Conservation (phyloP, 2,888 invertebrate species). For the Tigriopus californicus region DNA sequence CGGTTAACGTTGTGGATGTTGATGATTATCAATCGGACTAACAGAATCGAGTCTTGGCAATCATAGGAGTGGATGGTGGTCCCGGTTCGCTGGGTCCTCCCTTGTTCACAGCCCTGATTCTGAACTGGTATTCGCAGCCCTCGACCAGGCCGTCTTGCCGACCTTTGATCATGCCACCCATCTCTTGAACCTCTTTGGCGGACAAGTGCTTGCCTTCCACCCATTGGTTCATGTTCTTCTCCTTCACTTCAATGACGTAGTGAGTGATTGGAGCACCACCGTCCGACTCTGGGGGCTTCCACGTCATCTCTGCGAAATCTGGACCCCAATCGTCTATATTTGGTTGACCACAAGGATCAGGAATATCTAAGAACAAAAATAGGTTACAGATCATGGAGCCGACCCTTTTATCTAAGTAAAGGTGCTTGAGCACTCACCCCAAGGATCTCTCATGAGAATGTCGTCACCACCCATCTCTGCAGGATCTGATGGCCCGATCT, state of each 20-base stretch:
- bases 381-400: no score
- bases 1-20: neutral
- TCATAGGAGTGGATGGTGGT: constrained; percentile 72
- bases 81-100: constrained; percentile 89
- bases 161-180: constrained; percentile 53
- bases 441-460: constrained; percentile 31
- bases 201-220: constrained; percentile 25
- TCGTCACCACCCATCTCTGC: constrained; percentile 24
- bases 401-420: no score
- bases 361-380: constrained; percentile 23
- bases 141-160: constrained; percentile 73
- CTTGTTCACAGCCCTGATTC: constrained; percentile 78
- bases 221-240: constrained; percentile 27
- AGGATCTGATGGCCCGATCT: constrained; percentile 73
- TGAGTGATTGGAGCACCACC: constrained; percentile 34
- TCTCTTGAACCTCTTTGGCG: constrained; percentile 45
- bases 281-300: constrained; percentile 28
- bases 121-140: constrained; percentile 80
- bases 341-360: constrained; percentile 33
- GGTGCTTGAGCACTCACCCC: constrained; percentile 26
- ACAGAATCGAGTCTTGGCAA: constrained; percentile 81
- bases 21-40: no score
- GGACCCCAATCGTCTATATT: constrained; percentile 30
- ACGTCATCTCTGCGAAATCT: constrained; percentile 29
- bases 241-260: constrained; percentile 30